Percentiles rank a stretch among this genome's conserved stretches.
These are phyloP conservation scores for Zaprionus gabonicus DNA, from an alignment of 1,140 invertebrate genomes.

Conservation along the genomic window DNA sequence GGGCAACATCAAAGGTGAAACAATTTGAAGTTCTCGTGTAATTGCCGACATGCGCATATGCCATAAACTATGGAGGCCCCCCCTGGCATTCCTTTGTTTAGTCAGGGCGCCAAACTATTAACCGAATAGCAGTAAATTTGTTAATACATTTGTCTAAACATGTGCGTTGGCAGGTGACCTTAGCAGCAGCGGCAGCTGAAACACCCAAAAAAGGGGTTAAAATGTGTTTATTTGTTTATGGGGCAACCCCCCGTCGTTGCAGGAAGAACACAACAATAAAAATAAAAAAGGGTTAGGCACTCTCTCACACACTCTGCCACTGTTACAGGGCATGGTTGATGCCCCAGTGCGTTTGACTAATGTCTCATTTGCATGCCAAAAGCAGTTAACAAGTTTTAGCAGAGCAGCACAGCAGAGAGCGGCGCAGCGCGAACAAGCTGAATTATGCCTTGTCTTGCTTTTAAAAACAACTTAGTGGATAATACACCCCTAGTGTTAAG, in stretches of 20 bases:
- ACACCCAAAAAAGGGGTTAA: slow-evolving; percentile 64
- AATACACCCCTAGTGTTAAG: slow-evolving; percentile 80
- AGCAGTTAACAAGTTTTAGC: slow-evolving; percentile 78
- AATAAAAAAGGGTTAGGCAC: slow-evolving; percentile 45
- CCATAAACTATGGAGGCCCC: slow-evolving; percentile 24
- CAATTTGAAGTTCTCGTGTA: slow-evolving; percentile 69
- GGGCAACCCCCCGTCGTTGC: slow-evolving; percentile 38
- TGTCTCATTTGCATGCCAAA: slow-evolving; percentile 83
- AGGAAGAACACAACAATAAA: slow-evolving; percentile 1
- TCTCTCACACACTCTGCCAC: neutral
- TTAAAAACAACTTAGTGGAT: slow-evolving; percentile 83
- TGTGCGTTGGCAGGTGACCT: slow-evolving; percentile 72
- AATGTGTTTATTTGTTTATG: slow-evolving; percentile 83
- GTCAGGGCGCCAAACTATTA: slow-evolving; percentile 76
- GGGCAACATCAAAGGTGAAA: slow-evolving; percentile 72
- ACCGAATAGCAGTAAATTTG: slow-evolving; percentile 79
- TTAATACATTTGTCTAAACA: slow-evolving; percentile 79
- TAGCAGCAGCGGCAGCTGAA: slow-evolving; percentile 45
- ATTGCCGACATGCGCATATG: slow-evolving; percentile 64
- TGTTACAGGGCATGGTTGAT: slow-evolving; percentile 28
- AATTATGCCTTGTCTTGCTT: slow-evolving; percentile 81
- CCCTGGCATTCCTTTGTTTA: slow-evolving; percentile 30
- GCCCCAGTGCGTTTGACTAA: slow-evolving; percentile 80
- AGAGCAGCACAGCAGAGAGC: slow-evolving; percentile 29
- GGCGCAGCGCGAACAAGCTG: slow-evolving; percentile 36